Evolutionary conservation across 2,797 vertebrate species (phyloP), one percentile per base, ranked within the genome.

Genomic region (Muscicapa striata): DNA sequence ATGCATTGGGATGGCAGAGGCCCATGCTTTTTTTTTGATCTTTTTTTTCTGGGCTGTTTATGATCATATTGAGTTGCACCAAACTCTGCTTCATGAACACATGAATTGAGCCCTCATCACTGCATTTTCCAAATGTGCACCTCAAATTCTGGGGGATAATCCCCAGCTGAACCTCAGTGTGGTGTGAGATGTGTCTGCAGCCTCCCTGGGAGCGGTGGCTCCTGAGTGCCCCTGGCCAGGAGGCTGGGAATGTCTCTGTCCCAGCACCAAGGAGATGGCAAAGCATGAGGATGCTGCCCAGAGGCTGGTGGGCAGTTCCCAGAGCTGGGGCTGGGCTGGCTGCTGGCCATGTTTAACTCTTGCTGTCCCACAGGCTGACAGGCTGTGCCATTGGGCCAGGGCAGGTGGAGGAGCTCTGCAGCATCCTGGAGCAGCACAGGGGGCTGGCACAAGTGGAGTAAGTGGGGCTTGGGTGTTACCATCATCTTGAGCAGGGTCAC

Each of bases 401-500:
- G 24, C 95, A 98, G 21, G 6, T 98, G 12, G 70, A 97, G 34
- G 92, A 91, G 3, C 97, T 99, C 59, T 98, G 98, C 24, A 13
- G 70, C 6, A 84, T 97, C 84, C 97, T 99, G 85, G 93, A 96
- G 87, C 95, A 90, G 73, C 97, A 96, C 23, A 70, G 95, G 9
- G 94, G 87, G n/a, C 96, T 99, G 41, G 92, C 94, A 62, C 96
- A 98, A 82, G 91, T 99, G 18, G 98, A 98, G 99, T 99, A 97
- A 95, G 98, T 97, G 5, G 26, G 12, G 10, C 9, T 23, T n/a
- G 49, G 9, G 22, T 73, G 46, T 40, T n/a, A 7, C 64, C 13
- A 1, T 8, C 14, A 11, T 67, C 54, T 57, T 24, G 41, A 34
- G 30, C 15, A 23, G 30, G 36, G 9, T 46, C 34, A 13, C 34